Conservation (phyloP, 2,113 vertebrate species). For the Nanorana parkeri region DNA sequence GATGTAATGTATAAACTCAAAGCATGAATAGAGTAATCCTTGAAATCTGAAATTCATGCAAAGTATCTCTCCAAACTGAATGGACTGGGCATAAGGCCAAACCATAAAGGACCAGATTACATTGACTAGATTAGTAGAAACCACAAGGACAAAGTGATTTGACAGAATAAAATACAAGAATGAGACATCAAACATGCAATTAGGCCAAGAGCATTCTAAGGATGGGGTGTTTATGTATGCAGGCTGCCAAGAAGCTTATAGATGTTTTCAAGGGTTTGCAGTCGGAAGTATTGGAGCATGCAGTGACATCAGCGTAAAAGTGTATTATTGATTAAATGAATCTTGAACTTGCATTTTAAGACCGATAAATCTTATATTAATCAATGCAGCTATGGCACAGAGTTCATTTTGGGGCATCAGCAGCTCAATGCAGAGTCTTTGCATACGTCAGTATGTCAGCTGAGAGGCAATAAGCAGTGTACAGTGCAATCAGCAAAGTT, state of each 20-base stretch:
- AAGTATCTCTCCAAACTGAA: background rate
- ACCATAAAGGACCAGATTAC: constrained; percentile 25
- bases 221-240: constrained; percentile 9
- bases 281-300: background rate
- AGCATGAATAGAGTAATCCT: no score
- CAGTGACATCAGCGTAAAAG: background rate
- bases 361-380: background rate
- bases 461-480: constrained; percentile 35
- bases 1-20: no score
- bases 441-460: constrained; percentile 49
- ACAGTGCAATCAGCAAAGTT: constrained; percentile 47
- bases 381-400: constrained; percentile 6
- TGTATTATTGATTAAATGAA: constrained; percentile 20
- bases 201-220: constrained; percentile 17
- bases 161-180: constrained; percentile 32
- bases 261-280: background rate
- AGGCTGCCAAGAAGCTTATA: constrained; percentile 9
- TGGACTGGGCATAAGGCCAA: constrained; percentile 26
- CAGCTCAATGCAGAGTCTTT: constrained; percentile 36
- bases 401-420: constrained; percentile 14
- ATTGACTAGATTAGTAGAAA: constrained; percentile 37
- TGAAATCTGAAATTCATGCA: no score
- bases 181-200: constrained; percentile 33
- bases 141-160: constrained; percentile 35
- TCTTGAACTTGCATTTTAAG: constrained; percentile 6